These are phyloP conservation scores for Polypedilum vanderplanki DNA, from an alignment of 1,140 invertebrate species.

Conservation along the genomic window DNA sequence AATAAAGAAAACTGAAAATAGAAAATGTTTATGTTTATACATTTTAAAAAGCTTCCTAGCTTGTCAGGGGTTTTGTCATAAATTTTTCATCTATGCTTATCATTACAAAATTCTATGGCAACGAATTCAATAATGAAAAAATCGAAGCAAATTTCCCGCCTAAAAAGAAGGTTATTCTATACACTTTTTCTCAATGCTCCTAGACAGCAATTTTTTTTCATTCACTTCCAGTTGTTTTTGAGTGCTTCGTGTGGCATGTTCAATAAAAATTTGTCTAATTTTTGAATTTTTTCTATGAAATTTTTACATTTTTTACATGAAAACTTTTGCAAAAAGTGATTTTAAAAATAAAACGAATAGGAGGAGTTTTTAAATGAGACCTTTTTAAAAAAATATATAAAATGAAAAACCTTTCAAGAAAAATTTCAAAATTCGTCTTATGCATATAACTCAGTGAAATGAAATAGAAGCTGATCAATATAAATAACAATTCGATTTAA, in stretches of 20 bases:
- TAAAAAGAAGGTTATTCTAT: not conserved
- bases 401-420: too few species aligned
- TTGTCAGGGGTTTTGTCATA: not conserved
- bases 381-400: too few species aligned
- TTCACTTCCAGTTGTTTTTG: conserved; percentile 21
- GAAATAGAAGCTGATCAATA: too few species aligned
- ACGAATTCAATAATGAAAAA: not conserved
- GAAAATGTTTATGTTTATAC: not conserved
- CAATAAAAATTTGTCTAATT: conserved; percentile 22
- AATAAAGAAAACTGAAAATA: not conserved
- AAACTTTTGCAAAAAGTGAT: not conserved
- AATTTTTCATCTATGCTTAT: not conserved
- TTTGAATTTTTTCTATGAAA: not conserved
- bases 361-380: conserved; percentile 6
- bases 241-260: not conserved
- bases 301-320: not conserved
- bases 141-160: not conserved
- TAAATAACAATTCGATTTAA: too few species aligned
- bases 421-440: too few species aligned
- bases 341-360: not conserved
- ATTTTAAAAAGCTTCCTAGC: not conserved
- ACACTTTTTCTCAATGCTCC: not conserved
- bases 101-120: not conserved
- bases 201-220: not conserved
- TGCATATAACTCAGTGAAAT: too few species aligned